Conservation (phyloP, 2,113 vertebrate genomes). For the Pachypanchax playfairii region DNA sequence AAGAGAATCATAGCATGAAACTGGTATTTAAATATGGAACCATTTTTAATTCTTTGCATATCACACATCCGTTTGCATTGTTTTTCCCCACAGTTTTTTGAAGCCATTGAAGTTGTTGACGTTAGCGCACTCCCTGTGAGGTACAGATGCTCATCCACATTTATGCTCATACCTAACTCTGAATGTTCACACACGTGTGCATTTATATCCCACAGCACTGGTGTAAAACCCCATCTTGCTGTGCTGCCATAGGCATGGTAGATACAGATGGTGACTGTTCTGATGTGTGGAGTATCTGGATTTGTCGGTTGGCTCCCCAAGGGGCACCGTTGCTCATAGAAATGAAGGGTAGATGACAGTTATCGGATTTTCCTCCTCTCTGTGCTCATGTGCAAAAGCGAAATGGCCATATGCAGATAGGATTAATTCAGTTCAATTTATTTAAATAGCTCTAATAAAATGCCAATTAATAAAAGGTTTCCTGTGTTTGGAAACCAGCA, state of each 20-base stretch:
- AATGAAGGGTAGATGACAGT: constrained; percentile 67
- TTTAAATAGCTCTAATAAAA: no score
- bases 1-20: not conserved
- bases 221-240: constrained; percentile 48
- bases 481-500: no score
- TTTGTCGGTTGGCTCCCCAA: constrained; percentile 49
- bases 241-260: constrained; percentile 47
- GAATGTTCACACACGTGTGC: constrained; percentile 18
- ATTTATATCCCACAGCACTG: constrained; percentile 30
- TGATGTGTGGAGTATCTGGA: constrained; percentile 55
- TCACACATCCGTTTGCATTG: no score
- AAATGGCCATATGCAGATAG: no score
- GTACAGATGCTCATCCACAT: constrained; percentile 67
- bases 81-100: not conserved
- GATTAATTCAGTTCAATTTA: no score
- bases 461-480: no score
- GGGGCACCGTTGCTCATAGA: constrained; percentile 64
- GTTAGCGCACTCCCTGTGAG: constrained; percentile 26
- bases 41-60: constrained; percentile 13
- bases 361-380: constrained; percentile 48
- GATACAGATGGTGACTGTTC: constrained; percentile 68
- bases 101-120: constrained; percentile 41
- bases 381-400: constrained; percentile 4
- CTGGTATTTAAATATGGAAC: not conserved
- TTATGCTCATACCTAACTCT: constrained; percentile 33